These are phyloP conservation scores for Anguilla marmorata DNA, from an alignment of 2,797 vertebrate species.

Conservation along the genomic window DNA sequence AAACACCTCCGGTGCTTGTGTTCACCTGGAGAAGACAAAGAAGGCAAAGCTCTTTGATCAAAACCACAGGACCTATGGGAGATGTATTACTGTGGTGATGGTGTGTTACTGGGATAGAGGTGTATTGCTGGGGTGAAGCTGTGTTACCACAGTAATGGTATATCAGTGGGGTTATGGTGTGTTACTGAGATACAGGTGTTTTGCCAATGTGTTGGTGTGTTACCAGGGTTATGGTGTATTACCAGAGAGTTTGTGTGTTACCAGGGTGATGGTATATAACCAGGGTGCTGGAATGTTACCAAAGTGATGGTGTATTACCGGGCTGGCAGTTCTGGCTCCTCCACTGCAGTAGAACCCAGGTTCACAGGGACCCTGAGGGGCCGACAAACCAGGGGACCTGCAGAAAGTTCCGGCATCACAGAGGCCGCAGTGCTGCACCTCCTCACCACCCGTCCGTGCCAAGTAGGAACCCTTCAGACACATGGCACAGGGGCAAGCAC, in stretches of 20 bases:
- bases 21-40: constrained; percentile 65
- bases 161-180: neutral
- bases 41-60: neutral
- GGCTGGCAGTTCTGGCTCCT: constrained; percentile 76
- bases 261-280: constrained; percentile 61
- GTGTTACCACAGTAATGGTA: neutral
- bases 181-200: neutral
- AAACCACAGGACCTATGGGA: neutral
- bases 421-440: constrained; percentile 69
- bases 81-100: neutral
- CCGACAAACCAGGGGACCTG: constrained; percentile 68
- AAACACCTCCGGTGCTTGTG: constrained; percentile 76
- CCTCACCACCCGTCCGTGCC: constrained; percentile 64
- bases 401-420: constrained; percentile 84
- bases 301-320: constrained; percentile 68
- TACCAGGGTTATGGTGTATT: constrained; percentile 42
- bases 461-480: constrained; percentile 75
- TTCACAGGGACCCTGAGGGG: constrained; percentile 79
- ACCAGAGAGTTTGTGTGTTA: constrained; percentile 58
- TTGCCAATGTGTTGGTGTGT: neutral
- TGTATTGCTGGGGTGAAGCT: neutral
- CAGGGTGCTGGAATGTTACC: constrained; percentile 66
- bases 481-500: constrained; percentile 26
- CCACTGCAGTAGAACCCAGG: constrained; percentile 79
- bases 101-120: neutral